These are phyloP conservation scores for Acipenser oxyrinchus DNA, from an alignment of 2,797 vertebrate genomes.

Conservation along the genomic window DNA sequence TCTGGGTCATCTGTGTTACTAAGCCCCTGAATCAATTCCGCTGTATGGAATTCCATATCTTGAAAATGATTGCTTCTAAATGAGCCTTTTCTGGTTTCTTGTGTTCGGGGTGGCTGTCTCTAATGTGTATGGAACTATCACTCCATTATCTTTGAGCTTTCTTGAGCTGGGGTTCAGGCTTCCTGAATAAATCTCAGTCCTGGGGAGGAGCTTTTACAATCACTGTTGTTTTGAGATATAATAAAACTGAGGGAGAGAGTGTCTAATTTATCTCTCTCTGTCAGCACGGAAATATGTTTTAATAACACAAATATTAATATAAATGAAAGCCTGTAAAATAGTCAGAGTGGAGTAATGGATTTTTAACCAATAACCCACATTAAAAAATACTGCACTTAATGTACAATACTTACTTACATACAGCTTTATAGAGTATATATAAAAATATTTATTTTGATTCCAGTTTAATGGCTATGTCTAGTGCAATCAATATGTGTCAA, in stretches of 20 bases:
- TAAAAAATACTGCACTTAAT: too few species aligned
- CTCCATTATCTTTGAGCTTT: constrained; percentile 11
- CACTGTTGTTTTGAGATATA: constrained; percentile 13
- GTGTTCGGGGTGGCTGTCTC: constrained; percentile 8
- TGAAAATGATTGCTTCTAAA: constrained; percentile 41
- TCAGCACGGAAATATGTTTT: constrained; percentile 25
- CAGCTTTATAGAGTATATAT: too few species aligned
- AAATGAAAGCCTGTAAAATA: too few species aligned
- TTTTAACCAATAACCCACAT: too few species aligned
- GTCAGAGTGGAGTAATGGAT: too few species aligned
- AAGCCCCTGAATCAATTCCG: neutral
- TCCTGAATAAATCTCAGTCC: neutral
- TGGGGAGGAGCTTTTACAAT: neutral
- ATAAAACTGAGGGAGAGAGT: constrained; percentile 15
- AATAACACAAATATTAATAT: neutral
- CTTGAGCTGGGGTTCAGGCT: neutral
- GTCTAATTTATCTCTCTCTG: constrained; percentile 39
- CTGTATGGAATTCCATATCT: neutral
- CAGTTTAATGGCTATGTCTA: neutral
- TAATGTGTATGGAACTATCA: neutral
- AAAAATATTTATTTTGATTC: neutral
- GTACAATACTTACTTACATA: too few species aligned
- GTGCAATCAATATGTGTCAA: too few species aligned
- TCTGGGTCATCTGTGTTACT: neutral
- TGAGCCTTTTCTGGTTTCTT: constrained; percentile 39